Conservation (phyloP, 2,797 vertebrate genomes). For the Vultur gryphus region DNA sequence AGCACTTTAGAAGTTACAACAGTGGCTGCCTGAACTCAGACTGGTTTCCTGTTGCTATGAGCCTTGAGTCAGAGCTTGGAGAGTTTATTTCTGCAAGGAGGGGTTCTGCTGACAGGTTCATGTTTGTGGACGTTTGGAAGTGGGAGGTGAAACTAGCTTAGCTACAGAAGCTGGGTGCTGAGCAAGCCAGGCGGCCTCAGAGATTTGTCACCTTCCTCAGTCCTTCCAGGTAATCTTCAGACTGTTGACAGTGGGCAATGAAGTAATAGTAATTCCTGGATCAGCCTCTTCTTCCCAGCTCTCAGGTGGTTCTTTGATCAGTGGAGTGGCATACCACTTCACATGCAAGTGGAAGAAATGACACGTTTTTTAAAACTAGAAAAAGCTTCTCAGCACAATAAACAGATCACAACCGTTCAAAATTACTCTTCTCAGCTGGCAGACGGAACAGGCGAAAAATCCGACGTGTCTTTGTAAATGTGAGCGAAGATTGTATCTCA, state of each 20-base stretch:
- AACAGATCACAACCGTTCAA: background rate
- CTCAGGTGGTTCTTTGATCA: background rate
- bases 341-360: background rate
- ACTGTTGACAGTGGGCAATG: background rate
- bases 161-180: background rate
- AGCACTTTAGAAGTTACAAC: background rate
- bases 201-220: background rate
- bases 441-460: background rate
- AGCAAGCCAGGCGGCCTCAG: background rate
- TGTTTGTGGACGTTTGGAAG: background rate
- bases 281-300: background rate
- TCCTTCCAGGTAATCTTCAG: background rate
- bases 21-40: background rate
- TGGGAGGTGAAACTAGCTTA: constrained; percentile 21
- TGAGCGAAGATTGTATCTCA: background rate
- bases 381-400: background rate
- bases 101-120: background rate
- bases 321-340: background rate
- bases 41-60: background rate
- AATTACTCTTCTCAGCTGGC: background rate
- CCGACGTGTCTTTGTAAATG: background rate
- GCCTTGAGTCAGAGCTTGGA: background rate
- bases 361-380: background rate
- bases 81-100: background rate
- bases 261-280: background rate